These are phyloP conservation scores for Masticophis lateralis DNA, from an alignment of 2,797 vertebrate genomes.

Conservation along the genomic window DNA sequence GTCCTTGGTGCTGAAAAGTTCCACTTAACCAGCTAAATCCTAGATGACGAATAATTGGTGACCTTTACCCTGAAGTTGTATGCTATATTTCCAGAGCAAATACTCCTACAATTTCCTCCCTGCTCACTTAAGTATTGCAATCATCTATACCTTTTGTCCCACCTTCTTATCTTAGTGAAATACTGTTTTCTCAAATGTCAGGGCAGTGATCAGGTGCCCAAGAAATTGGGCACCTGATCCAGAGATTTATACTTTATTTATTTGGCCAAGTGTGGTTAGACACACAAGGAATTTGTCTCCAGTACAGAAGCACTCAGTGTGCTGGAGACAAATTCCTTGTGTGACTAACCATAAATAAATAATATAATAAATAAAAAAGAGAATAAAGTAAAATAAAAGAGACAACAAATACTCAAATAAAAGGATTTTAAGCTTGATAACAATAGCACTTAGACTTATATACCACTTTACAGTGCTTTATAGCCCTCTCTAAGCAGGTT, in stretches of 20 bases:
- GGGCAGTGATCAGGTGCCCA: neutral
- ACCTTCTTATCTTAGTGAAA: neutral
- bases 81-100: neutral
- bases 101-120: neutral
- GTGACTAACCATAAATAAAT: neutral
- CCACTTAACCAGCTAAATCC: neutral
- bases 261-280: neutral
- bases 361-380: neutral
- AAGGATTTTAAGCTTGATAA: neutral
- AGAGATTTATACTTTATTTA: neutral
- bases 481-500: no score
- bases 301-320: neutral
- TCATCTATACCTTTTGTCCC: neutral
- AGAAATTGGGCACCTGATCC: neutral
- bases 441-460: no score
- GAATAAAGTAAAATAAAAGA: neutral
- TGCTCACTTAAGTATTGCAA: neutral
- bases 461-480: no score
- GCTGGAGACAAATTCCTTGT: neutral
- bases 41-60: neutral
- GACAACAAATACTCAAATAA: neutral
- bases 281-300: neutral
- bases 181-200: neutral
- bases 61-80: neutral
- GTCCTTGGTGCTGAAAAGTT: neutral